phyloP scores from a whole-genome alignment of 2,888 invertebrate genomes.

The Hoplodrina blanda region DNA sequence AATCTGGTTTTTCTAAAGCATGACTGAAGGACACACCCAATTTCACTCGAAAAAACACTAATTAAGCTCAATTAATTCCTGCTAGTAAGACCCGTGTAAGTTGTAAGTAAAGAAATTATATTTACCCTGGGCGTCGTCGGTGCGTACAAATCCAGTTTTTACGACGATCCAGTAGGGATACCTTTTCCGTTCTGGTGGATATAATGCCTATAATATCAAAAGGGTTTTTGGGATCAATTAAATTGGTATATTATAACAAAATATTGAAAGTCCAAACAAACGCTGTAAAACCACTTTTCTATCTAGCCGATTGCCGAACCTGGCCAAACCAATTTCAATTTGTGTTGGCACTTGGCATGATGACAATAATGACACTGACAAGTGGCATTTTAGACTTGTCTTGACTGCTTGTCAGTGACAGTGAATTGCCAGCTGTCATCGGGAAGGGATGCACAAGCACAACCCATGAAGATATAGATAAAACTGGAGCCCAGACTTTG shows the following conservation, averaged over 20 bases:
- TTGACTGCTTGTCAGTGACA: too few relatives aligned
- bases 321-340: too few relatives aligned
- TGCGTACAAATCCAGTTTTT: constrained; percentile 6
- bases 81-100: constrained; percentile 5
- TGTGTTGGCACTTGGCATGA: background rate
- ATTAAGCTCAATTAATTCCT: constrained; percentile 34
- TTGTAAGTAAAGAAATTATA: constrained; percentile 6
- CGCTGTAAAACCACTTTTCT: constrained; percentile 11
- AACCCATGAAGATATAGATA: too few relatives aligned
- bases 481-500: too few relatives aligned
- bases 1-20: background rate
- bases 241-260: constrained; percentile 10
- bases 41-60: background rate
- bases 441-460: too few relatives aligned
- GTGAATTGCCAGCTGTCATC: too few relatives aligned
- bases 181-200: background rate
- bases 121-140: constrained; percentile 36
- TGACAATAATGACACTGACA: constrained; percentile 18
- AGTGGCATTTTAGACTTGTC: background rate
- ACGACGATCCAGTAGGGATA: background rate
- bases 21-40: constrained; percentile 17
- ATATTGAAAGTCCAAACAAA: constrained; percentile 6
- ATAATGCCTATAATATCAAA: background rate
- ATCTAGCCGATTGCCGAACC: background rate
- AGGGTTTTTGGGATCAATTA: constrained; percentile 7